Evolutionary conservation across 2,797 vertebrate genomes (phyloP).

Genomic region (Orientallactaga sibirica): DNA sequence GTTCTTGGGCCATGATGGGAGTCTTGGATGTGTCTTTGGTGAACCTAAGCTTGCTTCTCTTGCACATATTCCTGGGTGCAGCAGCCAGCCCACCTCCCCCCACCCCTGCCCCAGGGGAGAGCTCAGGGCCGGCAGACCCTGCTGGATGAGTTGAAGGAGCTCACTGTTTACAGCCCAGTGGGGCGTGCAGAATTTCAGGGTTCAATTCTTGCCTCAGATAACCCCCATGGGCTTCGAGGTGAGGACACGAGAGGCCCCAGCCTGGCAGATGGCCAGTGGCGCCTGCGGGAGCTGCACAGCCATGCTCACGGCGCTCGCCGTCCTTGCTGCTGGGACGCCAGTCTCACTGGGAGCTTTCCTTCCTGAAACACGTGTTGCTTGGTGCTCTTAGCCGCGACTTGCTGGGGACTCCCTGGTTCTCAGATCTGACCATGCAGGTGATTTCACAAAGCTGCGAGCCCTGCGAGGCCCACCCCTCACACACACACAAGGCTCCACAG

Average conservation of each 20-base stretch:
- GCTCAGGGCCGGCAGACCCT: not conserved
- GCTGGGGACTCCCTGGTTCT: fast-evolving
- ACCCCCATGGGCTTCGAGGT: not conserved
- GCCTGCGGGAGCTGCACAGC: fast-evolving
- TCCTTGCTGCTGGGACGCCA: fast-evolving
- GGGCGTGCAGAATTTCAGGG: fast-evolving
- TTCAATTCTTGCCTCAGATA: not conserved
- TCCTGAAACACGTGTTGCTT: fast-evolving
- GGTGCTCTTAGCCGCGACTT: fast-evolving
- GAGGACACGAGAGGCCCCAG: fast-evolving
- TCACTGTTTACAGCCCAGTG: fast-evolving
- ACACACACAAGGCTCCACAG: too few relatives aligned
- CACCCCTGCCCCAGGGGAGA: too few relatives aligned
- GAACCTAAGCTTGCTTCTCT: fast-evolving
- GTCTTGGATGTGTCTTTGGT: fast-evolving
- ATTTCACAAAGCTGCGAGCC: too few relatives aligned
- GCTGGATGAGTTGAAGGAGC: fast-evolving
- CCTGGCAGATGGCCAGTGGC: fast-evolving
- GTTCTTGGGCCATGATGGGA: not conserved
- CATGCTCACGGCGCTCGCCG: not conserved
- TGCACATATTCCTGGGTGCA: fast-evolving
- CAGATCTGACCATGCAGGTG: too few relatives aligned
- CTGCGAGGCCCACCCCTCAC: too few relatives aligned
- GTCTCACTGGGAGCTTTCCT: not conserved
- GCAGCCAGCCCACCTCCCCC: too few relatives aligned